Evolutionary conservation across 2,113 vertebrate genomes (phyloP), one percentile per base, ranked within the genome.

Genomic region (Alligator mississippiensis): DNA sequence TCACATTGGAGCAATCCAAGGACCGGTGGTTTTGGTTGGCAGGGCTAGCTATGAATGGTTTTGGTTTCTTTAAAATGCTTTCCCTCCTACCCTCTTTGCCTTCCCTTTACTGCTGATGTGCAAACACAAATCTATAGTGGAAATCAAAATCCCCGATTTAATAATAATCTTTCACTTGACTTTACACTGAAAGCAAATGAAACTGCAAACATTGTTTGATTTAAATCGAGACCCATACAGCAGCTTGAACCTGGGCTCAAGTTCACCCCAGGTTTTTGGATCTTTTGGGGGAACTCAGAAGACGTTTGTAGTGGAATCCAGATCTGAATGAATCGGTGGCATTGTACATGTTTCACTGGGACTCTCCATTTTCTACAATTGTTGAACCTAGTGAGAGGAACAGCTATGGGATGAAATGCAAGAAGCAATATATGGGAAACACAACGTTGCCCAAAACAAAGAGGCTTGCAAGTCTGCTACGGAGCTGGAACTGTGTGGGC

Each of bases 121-220:
- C 60, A 94, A 85, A 78, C 25, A 55, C 4, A 27, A 21, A 75
- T 16, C 27, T 82, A 70, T 47, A 76, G 57, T 21, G 80, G 47
- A 63, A 91, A 80, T 22, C 3, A 54, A 59, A 94, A 21, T 38
- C 11, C 9, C 19, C 58, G 74, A 25, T 1, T 61, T 70, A 90
- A 70, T 11, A 15, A n/a, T 2, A 0, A 0, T 0, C 1, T 47
- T 19, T 47, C 5, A 7, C 7, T 88, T 82, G 18, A 2, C 3
- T 1, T 25, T 88, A 10, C 54, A 5, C 22, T 55, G 2, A 81
- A 60, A 55, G 22, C n/a, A 81, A 0, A 0, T 59, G 28, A 80
- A 90, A 61, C 8, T 34, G 27, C 3, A 27, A 86, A 6, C n/a
- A 68, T 25, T 74, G 13, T 18, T 86, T 55, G 55, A 81, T 38